A percentile compares a stretch with the other conserved stretches of the same genome.
Conservation (phyloP, 2,888 invertebrate genomes). For the Gnatocerus cornutus region DNA sequence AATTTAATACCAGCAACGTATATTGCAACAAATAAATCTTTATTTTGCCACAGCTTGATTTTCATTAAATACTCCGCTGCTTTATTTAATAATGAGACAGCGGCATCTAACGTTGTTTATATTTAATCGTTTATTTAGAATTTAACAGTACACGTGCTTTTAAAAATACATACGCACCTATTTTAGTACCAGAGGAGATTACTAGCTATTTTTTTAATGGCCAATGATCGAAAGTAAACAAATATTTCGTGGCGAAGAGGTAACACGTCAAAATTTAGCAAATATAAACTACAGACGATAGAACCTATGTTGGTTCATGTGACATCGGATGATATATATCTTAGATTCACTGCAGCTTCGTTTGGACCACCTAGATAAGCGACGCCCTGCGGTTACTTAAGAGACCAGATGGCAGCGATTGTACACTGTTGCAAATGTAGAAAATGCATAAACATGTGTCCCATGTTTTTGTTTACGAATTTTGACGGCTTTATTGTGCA, state of each 20-base stretch:
- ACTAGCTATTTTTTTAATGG: slow-evolving; percentile 38
- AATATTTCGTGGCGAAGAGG: slow-evolving; percentile 36
- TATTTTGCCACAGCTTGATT: slow-evolving; percentile 13
- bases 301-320: slow-evolving; percentile 47
- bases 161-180: slow-evolving; percentile 51
- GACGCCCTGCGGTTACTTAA: slow-evolving; percentile 51
- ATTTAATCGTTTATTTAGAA: slow-evolving; percentile 48
- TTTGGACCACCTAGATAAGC: slow-evolving; percentile 54
- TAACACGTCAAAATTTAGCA: slow-evolving; percentile 47
- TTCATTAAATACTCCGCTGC: slow-evolving; percentile 15
- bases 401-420: slow-evolving; percentile 52
- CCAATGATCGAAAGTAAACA: slow-evolving; percentile 30
- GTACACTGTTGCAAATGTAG: slow-evolving; percentile 50
- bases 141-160: slow-evolving; percentile 51
- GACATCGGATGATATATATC: slow-evolving; percentile 52
- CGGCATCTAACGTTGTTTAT: slow-evolving; percentile 39
- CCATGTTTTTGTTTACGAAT: neutral
- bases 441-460: slow-evolving; percentile 46
- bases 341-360: slow-evolving; percentile 44
- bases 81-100: slow-evolving; percentile 30
- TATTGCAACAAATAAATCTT: neutral
- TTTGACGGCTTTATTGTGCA: slow-evolving; percentile 31
- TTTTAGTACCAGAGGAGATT: slow-evolving; percentile 44
- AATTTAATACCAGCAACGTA: slow-evolving; percentile 26
- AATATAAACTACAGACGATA: slow-evolving; percentile 24